phyloP scores from a whole-genome alignment of 2,113 vertebrate genomes.

The Ibidorhyncha struthersii region DNA sequence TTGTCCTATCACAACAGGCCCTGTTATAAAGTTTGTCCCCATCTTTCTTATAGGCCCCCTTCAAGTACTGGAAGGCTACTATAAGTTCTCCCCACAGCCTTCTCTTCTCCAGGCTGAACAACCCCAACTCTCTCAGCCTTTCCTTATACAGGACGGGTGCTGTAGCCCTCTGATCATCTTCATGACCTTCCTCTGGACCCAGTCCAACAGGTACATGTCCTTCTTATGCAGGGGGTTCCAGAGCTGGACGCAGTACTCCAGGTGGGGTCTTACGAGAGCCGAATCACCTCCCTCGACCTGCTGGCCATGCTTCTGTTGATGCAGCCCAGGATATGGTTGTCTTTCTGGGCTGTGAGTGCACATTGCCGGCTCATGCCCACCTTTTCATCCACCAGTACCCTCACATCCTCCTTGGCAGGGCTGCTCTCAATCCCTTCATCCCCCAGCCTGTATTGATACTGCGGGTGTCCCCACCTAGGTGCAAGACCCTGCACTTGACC shows the following conservation, averaged over 20 bases:
- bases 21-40: not conserved
- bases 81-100: not conserved
- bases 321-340: not conserved
- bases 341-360: not conserved
- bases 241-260: not conserved
- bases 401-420: not conserved
- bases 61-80: not conserved
- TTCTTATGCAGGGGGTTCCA: not conserved
- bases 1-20: not conserved
- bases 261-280: not conserved
- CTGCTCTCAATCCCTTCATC: not conserved
- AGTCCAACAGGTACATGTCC: fast-evolving
- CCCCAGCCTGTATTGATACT: not conserved
- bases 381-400: not conserved
- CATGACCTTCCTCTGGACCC: not conserved
- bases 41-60: not conserved
- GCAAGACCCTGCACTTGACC: not conserved
- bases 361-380: fast-evolving
- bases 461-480: fast-evolving
- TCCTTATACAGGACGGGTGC: not conserved
- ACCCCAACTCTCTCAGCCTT: not conserved
- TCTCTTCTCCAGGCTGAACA: not conserved
- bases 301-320: fast-evolving
- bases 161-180: not conserved
- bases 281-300: not conserved